phyloP scores from a whole-genome alignment of 2,797 vertebrate species.

The Phrynocephalus vlangalii region DNA sequence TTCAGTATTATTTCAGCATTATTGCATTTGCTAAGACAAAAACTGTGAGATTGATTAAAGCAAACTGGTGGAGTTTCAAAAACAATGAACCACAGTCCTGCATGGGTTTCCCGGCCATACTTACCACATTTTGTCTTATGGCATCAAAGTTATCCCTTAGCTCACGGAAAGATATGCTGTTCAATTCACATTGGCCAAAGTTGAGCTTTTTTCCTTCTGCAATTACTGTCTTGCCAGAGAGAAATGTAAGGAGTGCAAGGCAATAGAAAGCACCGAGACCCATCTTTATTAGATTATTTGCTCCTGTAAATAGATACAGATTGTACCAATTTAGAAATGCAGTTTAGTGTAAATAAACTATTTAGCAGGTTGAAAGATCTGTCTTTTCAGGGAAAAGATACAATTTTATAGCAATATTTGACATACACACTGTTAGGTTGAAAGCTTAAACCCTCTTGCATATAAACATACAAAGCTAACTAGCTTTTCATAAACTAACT shows the following conservation, averaged over 20 bases:
- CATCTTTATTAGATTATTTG: conserved; percentile 8
- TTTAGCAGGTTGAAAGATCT: background rate
- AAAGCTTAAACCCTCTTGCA: background rate
- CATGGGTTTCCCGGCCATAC: conserved; percentile 17
- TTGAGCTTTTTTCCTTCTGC: conserved; percentile 35
- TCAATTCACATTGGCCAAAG: conserved; percentile 59
- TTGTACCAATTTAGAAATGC: background rate
- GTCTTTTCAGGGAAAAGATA: background rate
- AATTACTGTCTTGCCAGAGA: conserved; percentile 36
- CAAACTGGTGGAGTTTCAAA: background rate
- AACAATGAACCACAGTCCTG: background rate
- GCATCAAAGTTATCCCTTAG: conserved; percentile 54
- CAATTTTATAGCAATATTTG: background rate
- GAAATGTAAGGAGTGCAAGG: conserved; percentile 47
- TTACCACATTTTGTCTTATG: conserved; percentile 61
- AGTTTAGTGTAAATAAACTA: background rate
- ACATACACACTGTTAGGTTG: background rate
- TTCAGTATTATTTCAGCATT: background rate
- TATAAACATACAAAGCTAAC: background rate
- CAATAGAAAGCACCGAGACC: conserved; percentile 36
- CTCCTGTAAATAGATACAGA: conserved; percentile 21
- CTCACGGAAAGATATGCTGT: conserved; percentile 43
- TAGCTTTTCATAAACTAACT: too few species aligned
- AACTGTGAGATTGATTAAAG: background rate
- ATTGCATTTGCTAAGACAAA: background rate